Percentiles rank a stretch among this genome's conserved stretches.
Conservation (phyloP, 37 sponge, comb jelly and placozoan genomes). For the Halichondria panicea region DNA sequence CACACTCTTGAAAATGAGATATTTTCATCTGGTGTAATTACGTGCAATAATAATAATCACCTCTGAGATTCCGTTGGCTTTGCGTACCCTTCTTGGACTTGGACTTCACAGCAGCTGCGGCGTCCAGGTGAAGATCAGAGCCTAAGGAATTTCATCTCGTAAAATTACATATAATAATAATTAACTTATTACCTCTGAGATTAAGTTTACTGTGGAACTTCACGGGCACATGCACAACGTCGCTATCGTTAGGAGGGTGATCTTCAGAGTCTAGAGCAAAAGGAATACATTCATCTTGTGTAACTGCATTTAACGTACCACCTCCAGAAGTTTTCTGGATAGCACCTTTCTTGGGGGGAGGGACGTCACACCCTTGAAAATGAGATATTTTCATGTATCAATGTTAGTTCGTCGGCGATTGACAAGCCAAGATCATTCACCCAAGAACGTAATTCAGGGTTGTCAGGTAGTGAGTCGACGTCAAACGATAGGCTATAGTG, state of each 20-base stretch:
- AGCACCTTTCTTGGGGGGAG: neutral
- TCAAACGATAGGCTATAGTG: neutral
- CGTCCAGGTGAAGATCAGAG: too few relatives aligned
- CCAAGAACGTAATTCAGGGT: slow-evolving; percentile 2
- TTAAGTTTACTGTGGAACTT: too few relatives aligned
- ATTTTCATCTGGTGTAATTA: too few relatives aligned
- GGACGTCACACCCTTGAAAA: too few relatives aligned
- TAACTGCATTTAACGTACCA: neutral
- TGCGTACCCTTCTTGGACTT: too few relatives aligned
- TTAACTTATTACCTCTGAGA: too few relatives aligned
- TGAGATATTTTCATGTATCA: slow-evolving; percentile 2
- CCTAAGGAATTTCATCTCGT: neutral
- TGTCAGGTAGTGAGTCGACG: neutral
- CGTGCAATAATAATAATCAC: neutral
- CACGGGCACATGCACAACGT: too few relatives aligned
- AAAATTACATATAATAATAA: neutral
- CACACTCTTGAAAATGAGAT: too few relatives aligned
- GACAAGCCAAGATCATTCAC: slow-evolving; percentile 16
- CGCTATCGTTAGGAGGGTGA: too few relatives aligned
- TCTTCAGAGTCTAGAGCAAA: too few relatives aligned
- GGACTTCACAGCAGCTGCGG: too few relatives aligned
- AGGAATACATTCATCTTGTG: neutral
- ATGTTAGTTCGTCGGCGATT: neutral
- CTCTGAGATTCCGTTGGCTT: neutral
- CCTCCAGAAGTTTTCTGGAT: neutral